Evolutionary conservation across 2,888 invertebrate genomes (phyloP), one percentile per base, ranked within the genome.

Genomic region (Mycalesis mineus): DNA sequence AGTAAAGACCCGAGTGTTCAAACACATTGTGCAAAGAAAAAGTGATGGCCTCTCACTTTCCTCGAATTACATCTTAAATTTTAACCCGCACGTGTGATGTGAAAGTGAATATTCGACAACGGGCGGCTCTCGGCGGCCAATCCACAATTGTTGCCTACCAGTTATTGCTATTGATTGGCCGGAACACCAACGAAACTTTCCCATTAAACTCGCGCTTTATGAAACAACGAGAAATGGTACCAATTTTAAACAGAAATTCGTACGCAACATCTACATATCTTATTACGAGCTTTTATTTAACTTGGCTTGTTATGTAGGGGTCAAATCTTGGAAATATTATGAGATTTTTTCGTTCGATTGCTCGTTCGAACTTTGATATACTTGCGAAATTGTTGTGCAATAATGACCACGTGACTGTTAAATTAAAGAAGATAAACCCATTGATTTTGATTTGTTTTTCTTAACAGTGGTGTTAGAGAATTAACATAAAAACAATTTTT

Each of bases 31-130:
- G 78, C 71, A 87, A 86, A 87, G 84, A 85, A 88, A 87, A 82
- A 85, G 83, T 64, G 66, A 63, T 13, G 57, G 69, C 80, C 83
- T 81, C 85, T 88, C 83, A 86, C 88, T 88, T 88, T 88, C 86
- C 77, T 81, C 70, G 69, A 71, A 75, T 77, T 70, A 73, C 75
- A 67, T 67, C 68, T 79, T 74, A 77, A 78, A 80, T 77, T 80
- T 72, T 62, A 68, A 65, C 68, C 72, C 77, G 77, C 77, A 76
- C 75, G 70, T 68, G 62, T 64, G 61, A 63, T 69, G 85, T 80
- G 88, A 88, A 88, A 88, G 88, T 85, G 80, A 77, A 72, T 73
- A 79, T 75, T 77, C 73, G 72, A 39, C 52, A 39, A 65, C 70
- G 65, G 60, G 60, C 73, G 63, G 73, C 73, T 77, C 76, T 73